Conservation (phyloP, 2,888 invertebrate species). For the Andricus quercusramuli region DNA sequence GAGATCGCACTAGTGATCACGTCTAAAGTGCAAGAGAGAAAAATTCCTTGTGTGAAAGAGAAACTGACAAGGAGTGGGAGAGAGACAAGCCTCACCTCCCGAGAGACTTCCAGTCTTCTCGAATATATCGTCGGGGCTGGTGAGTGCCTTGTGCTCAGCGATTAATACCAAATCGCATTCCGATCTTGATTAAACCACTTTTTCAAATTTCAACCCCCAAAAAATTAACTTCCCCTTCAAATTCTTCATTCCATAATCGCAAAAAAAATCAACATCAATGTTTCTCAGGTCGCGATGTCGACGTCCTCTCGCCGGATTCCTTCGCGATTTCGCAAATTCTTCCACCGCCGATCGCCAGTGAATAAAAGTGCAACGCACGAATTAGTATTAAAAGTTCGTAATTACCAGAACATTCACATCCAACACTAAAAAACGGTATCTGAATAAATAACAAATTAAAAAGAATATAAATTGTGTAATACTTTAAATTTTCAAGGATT, state of each 20-base stretch:
- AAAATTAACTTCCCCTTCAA: background rate
- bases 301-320: conserved; percentile 16
- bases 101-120: conserved; percentile 67
- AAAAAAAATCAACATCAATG: background rate
- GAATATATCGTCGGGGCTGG: conserved; percentile 64
- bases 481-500: background rate
- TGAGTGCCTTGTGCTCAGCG: conserved; percentile 59
- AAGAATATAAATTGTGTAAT: background rate
- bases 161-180: conserved; percentile 63
- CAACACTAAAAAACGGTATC: no score
- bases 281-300: conserved; percentile 17
- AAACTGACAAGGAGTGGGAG: conserved; percentile 51
- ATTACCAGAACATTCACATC: background rate
- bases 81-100: conserved; percentile 54
- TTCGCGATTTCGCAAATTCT: conserved; percentile 17
- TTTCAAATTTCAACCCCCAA: background rate
- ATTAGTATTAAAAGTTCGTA: background rate
- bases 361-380: background rate
- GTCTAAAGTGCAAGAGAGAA: conserved; percentile 7
- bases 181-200: conserved; percentile 43
- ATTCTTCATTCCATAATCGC: background rate
- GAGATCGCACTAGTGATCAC: conserved; percentile 16
- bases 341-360: conserved; percentile 18
- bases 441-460: background rate
- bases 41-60: conserved; percentile 47